Base-by-base conservation (phyloP, 37 sponge, comb jelly and placozoan genomes). In the Corticium candelabrum region DNA sequence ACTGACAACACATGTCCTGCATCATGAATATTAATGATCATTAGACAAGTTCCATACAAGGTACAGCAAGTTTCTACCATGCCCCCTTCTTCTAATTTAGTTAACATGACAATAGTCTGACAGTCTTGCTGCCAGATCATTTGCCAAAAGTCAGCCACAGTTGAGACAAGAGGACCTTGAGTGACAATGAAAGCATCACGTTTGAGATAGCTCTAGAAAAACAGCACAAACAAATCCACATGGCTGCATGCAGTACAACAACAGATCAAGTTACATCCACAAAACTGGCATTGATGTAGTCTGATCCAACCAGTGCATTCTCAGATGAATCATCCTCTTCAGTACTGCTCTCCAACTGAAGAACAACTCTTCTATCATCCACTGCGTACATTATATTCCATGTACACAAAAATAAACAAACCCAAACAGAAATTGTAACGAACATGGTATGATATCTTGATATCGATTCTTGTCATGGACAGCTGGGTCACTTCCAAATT, bases 141-240 rank as follows among this genome's bases (percentile, higher is more conserved):
- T 76, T 89, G 78, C 92, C 92, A 91, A 79, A 91, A 91, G 82
- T 91, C 92, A 69, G 72, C 67, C 62, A 91, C 82, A 0, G 92
- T 91, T 50, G 41, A 35, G 34, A 77, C 73, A 83, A 91, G 67
- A 0, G 92, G 90, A 27, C 92, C 89, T 69, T 88, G 89, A 1
- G 90, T 83, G 39, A 91, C 50, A 27, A 91, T 89, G 82, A 86
- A 91, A 84, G 85, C 86, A 39, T 88, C 86, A 0, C 86, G 78
- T 0, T 41, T 50, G 31, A 83, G 84, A 37, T 91, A 91, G 0
- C 92, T 89, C 92, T 91, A 74, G 15, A 41, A 34, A 40, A n/a
- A 35, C 38, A 7, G 30, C 35, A 3, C 31, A 35, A 30, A 38
- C 34, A 77, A 4, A 41, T 32, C 67, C 31, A 36, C 68, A 41